Evolutionary conservation across 1,140 invertebrate species (phyloP).

Genomic region (Drosophila oshimai): DNA sequence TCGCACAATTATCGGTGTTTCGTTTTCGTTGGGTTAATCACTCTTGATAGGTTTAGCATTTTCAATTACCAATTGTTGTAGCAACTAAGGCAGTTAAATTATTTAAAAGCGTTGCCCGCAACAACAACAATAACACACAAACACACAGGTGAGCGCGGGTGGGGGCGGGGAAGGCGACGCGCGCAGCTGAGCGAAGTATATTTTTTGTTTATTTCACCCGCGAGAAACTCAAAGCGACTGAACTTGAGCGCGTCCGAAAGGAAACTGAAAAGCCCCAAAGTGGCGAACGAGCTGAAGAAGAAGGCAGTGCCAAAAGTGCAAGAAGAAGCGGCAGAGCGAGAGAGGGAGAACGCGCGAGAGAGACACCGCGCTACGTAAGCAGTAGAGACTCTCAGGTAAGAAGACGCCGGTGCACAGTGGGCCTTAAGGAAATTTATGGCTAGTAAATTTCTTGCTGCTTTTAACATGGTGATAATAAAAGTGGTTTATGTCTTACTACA

Average conservation of each 20-base stretch:
- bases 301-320: slow-evolving; percentile 25
- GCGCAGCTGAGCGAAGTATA: slow-evolving; percentile 67
- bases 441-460: too few relatives aligned
- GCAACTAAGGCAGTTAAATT: slow-evolving; percentile 56
- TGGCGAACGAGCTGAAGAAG: slow-evolving; percentile 28
- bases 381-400: not conserved
- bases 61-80: slow-evolving; percentile 66
- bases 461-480: too few relatives aligned
- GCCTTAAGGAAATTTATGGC: too few relatives aligned
- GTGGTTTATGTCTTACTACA: too few relatives aligned
- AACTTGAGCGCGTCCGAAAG: slow-evolving; percentile 58
- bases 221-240: slow-evolving; percentile 13
- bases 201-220: slow-evolving; percentile 22
- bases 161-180: slow-evolving; percentile 48
- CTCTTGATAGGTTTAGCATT: slow-evolving; percentile 34
- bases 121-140: slow-evolving; percentile 43
- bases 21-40: slow-evolving; percentile 34
- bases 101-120: slow-evolving; percentile 62
- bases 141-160: slow-evolving; percentile 18
- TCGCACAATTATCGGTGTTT: slow-evolving; percentile 28
- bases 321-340: slow-evolving; percentile 26
- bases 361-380: slow-evolving; percentile 16
- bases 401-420: not conserved
- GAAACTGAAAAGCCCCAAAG: slow-evolving; percentile 63
- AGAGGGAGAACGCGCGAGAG: not conserved